phyloP scores from a whole-genome alignment of 2,797 vertebrate species.

The Rhabdomys pumilio region DNA sequence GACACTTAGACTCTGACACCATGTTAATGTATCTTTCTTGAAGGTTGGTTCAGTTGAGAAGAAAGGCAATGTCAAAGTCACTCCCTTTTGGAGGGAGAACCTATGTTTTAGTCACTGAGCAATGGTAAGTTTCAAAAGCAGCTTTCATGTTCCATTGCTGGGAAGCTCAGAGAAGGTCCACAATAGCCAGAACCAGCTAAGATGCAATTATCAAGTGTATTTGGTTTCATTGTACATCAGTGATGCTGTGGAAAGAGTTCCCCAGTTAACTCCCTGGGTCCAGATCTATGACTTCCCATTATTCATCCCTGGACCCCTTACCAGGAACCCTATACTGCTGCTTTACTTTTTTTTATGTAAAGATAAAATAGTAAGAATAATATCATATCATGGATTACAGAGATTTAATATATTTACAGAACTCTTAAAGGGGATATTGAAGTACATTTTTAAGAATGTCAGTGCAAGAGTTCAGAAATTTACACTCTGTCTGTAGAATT shows the following conservation, averaged over 20 bases:
- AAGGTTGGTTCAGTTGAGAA: not conserved
- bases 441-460: not conserved
- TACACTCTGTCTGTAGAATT: not conserved
- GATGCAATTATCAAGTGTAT: not conserved
- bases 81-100: not conserved
- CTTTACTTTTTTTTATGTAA: not conserved
- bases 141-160: not conserved
- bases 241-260: not conserved
- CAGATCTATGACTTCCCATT: not conserved
- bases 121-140: not conserved
- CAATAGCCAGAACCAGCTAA: not conserved
- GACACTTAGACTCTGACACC: not conserved
- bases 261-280: not conserved
- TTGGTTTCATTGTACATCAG: not conserved
- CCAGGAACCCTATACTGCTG: not conserved
- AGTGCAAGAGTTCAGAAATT: constrained; percentile 30
- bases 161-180: not conserved
- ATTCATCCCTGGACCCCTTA: not conserved
- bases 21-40: not conserved
- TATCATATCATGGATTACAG: not conserved
- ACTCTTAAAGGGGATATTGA: constrained; percentile 5
- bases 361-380: not conserved
- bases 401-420: not conserved
- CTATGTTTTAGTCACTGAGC: not conserved
- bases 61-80: not conserved